A percentile compares a stretch with the other conserved stretches of the same genome.
These are phyloP conservation scores for Nomada ferruginata DNA, from an alignment of 2,888 invertebrate genomes.

Conservation along the genomic window DNA sequence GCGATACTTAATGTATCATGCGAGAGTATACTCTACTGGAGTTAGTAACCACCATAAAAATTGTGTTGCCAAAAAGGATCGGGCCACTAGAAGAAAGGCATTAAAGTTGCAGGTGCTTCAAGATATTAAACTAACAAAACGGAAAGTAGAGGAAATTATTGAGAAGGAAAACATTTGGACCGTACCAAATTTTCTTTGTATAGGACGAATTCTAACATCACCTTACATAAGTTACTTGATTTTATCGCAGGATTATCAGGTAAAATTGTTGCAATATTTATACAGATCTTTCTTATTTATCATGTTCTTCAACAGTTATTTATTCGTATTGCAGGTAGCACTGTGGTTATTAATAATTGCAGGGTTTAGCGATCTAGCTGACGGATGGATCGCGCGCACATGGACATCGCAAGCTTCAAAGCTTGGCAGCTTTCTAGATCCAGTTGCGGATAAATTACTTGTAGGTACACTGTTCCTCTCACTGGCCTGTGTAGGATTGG, in stretches of 20 bases:
- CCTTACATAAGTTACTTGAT: slow-evolving; percentile 96
- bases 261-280: slow-evolving; percentile 48
- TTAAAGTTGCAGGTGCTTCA: slow-evolving; percentile 75
- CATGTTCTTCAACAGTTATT: slow-evolving; percentile 12
- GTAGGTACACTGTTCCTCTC: slow-evolving; percentile 95
- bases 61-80: slow-evolving; percentile 62
- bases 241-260: slow-evolving; percentile 90
- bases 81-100: slow-evolving; percentile 68
- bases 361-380: slow-evolving; percentile 96
- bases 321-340: slow-evolving; percentile 85
- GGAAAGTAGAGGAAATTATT: slow-evolving; percentile 90
- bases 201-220: slow-evolving; percentile 92
- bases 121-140: slow-evolving; percentile 84
- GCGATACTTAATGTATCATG: slow-evolving; percentile 63
- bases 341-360: slow-evolving; percentile 93
- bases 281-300: slow-evolving; percentile 5
- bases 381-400: slow-evolving; percentile 98
- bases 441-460: slow-evolving; percentile 97
- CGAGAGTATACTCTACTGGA: slow-evolving; percentile 72
- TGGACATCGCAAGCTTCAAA: slow-evolving; percentile 96
- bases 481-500: slow-evolving; percentile 92
- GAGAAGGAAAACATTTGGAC: slow-evolving; percentile 96
- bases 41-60: slow-evolving; percentile 70
- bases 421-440: slow-evolving; percentile 97
- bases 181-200: slow-evolving; percentile 95